Base-by-base conservation (phyloP, 53 echinoderm and acorn worm genomes). In the Holothuria leucospilota region DNA sequence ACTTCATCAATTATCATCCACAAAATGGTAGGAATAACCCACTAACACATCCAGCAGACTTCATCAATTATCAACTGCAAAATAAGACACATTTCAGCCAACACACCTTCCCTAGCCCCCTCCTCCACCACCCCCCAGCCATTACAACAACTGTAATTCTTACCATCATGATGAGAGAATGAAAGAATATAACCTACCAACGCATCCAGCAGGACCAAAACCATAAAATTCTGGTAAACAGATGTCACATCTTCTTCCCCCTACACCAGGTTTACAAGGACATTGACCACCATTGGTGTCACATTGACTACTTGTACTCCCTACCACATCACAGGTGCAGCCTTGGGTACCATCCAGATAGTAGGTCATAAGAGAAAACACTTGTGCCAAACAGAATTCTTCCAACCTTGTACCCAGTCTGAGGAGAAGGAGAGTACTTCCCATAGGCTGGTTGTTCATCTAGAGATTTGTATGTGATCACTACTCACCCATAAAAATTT, bases 221-320 rank as follows among this genome's bases (percentile, higher is more conserved):
- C 85, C 92, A 69, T 92, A 98, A 86, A 68, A 98, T 62, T 93
- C 93, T 8, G 98, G 95, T 15, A 98, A 80, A 85, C 98, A 98
- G 30, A 77, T 73, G 72, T 95, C 98, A 59, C 98, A 98, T 51
- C 74, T 77, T 74, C 90, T 87, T 5, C 98, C 98, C 23, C 98
- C 98, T 2, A 95, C 89, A 24, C 95, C 95, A 46, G 88, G 85
- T 59, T 98, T 91, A 71, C 98, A 98, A 41, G 69, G 59, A 69
- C 98, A 98, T 70, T 92, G 92, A 41, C 98, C 98, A 39, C 93
- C 92, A 53, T 85, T 90, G 25, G 82, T 21, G 18, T 89, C 71
- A 69, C 98, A 98, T 38, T 88, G 77, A 61, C 83, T 62, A 39
- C 88, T 86, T 27, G 78, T 27, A 77, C 95, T 95, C 16, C 98